These are phyloP conservation scores for Drosophila parabipectinata DNA, from an alignment of 1,140 invertebrate species.

Conservation along the genomic window DNA sequence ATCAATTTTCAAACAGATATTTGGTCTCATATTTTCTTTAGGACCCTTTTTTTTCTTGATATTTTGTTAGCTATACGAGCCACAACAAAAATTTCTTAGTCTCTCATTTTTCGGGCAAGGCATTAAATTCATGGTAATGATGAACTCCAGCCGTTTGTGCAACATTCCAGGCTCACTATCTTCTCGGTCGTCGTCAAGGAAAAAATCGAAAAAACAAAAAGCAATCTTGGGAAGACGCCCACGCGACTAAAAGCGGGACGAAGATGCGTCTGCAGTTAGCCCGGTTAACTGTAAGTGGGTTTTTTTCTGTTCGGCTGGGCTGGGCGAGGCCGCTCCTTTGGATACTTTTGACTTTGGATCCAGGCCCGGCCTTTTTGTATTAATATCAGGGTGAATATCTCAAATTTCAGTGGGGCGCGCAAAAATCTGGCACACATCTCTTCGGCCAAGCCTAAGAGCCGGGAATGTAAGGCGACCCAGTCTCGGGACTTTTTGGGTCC, in stretches of 20 bases:
- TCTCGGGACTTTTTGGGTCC: constrained; percentile 31
- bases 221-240: constrained; percentile 70
- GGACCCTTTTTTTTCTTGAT: no score
- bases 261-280: constrained; percentile 52
- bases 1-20: no score
- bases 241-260: constrained; percentile 43
- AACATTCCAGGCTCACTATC: constrained; percentile 52
- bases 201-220: constrained; percentile 15
- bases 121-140: constrained; percentile 63
- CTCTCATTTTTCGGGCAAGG: constrained; percentile 29
- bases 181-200: constrained; percentile 25
- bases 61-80: no score
- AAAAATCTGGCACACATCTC: constrained; percentile 72
- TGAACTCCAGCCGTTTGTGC: constrained; percentile 39
- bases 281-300: constrained; percentile 60
- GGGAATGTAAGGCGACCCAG: constrained; percentile 33
- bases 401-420: constrained; percentile 71
- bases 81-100: neutral
- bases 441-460: constrained; percentile 47
- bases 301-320: neutral
- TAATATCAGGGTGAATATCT: constrained; percentile 80
- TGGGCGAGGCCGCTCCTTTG: constrained; percentile 51
- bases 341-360: constrained; percentile 9
- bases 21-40: no score
- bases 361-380: constrained; percentile 62